Evolutionary conservation across 2,888 invertebrate species (phyloP), one percentile per base, ranked within the genome.

Genomic region (Blomia tropicalis): DNA sequence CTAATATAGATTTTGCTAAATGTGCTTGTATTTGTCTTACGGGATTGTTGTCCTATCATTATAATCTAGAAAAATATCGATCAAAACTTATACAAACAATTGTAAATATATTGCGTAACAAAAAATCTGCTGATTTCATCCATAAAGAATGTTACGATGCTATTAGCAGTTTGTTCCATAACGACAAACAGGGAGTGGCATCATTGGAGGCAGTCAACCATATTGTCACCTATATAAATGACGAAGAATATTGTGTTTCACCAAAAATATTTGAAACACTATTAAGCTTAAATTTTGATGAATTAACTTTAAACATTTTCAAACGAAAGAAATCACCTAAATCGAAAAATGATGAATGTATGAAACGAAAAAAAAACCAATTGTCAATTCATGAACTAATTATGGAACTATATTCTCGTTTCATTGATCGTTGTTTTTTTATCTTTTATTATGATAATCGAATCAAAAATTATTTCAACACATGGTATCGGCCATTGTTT

Each of bases 61-160:
- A 91, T 0, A 83, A 91, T 73, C 96, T 96, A 76, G n/a, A n/a
- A n/a, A 96, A 96, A 77, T 93, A 83, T 76, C 81, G 87, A 0
- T 80, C 81, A 65, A 93, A 95, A 74, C 83, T 96, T 64, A 85
- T 86, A 0, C 85, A 86, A 72, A 82, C 85, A 60, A 73, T 93
- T 0, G 81, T 90, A 1, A 87, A 88, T 0, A 82, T 84, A 71
- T 78, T 91, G 62, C 85, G 85, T 72, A 80, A 83, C 69, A 76
- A 77, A 22, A 60, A 41, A 27, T 32, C 58, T 41, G 54, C 59
- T n/a, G 56, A 56, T 14, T 43, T 67, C 4, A 54, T 68, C 4
- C 31, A 63, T 7, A 73, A 67, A 72, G 31, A 71, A 73, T 44
- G 70, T 43, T 81, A 82, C 53, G 77, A 80, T n/a, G 81, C 74